Evolutionary conservation across 2,888 invertebrate genomes (phyloP).

Genomic region (Tenthredo livida): DNA sequence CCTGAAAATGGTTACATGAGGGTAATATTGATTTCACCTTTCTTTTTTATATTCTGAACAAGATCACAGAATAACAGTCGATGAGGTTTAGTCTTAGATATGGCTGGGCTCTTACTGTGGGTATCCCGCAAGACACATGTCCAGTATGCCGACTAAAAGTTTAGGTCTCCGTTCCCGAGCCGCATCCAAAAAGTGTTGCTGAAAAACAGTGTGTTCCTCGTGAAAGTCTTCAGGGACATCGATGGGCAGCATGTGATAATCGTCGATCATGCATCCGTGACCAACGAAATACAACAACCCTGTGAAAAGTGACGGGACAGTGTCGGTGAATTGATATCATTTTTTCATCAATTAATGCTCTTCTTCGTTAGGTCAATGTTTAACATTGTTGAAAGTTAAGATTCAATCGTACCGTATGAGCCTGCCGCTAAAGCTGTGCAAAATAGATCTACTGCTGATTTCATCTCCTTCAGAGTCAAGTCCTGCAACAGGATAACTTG

Average conservation of each 20-base stretch:
- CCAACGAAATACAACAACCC: constrained; percentile 75
- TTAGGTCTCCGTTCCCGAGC: constrained; percentile 69
- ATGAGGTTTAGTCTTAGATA: neutral
- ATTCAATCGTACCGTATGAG: constrained; percentile 69
- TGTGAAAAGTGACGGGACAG: constrained; percentile 55
- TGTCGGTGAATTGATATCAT: neutral
- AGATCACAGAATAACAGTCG: neutral
- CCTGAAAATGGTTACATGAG: constrained; percentile 58
- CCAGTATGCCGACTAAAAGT: constrained; percentile 72
- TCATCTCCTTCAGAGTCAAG: constrained; percentile 71
- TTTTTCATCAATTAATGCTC: constrained; percentile 6
- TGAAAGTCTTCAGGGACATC: constrained; percentile 71
- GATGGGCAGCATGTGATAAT: constrained; percentile 73
- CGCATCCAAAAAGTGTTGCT: constrained; percentile 70
- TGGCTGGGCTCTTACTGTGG: constrained; percentile 64
- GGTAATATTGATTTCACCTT: neutral
- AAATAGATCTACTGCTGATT: constrained; percentile 70
- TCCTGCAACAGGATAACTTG: constrained; percentile 71
- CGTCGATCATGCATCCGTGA: constrained; percentile 75
- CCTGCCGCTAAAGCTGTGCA: constrained; percentile 68
- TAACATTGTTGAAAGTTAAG: neutral
- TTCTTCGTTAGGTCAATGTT: neutral
- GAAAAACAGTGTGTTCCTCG: constrained; percentile 70
- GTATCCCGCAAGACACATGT: constrained; percentile 75
- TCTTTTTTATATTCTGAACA: neutral